Evolutionary conservation across 2,113 vertebrate species (phyloP).

Genomic region (Aphelocoma coerulescens): DNA sequence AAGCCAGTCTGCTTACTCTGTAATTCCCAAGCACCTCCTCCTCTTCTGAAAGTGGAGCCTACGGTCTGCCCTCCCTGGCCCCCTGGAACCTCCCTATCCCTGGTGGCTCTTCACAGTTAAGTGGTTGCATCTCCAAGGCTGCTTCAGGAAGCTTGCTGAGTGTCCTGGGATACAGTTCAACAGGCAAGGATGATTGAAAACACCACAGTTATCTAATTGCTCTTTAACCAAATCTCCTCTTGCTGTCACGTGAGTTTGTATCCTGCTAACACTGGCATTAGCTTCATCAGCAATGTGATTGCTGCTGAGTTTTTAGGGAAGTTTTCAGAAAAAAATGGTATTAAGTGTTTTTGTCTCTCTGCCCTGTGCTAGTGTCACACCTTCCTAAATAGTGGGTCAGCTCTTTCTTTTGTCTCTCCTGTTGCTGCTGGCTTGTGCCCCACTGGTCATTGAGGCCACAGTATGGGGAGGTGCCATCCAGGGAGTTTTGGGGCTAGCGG

Average conservation of each 20-base stretch:
- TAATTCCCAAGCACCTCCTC: background rate
- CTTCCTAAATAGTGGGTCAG: background rate
- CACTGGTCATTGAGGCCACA: background rate
- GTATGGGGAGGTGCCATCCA: background rate
- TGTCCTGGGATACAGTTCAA: conserved; percentile 45
- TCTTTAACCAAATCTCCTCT: background rate
- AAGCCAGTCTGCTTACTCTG: background rate
- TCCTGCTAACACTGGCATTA: background rate
- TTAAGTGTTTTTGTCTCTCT: background rate
- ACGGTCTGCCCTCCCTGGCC: background rate
- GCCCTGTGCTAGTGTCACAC: background rate
- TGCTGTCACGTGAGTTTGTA: rapidly evolving
- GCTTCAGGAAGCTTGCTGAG: conserved; percentile 23
- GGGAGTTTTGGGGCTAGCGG: background rate
- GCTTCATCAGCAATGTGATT: background rate
- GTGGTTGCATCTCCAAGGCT: background rate
- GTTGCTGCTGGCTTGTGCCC: background rate
- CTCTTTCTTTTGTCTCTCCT: background rate
- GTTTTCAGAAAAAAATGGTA: background rate
- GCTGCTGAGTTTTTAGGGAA: background rate
- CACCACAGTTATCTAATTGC: conserved; percentile 8
- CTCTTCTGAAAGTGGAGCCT: background rate
- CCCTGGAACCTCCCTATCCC: conserved; percentile 16
- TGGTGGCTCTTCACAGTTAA: background rate
- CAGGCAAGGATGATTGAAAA: conserved; percentile 21